Conservation (phyloP, 2,888 invertebrate species). For the Lumbricus terrestris region DNA sequence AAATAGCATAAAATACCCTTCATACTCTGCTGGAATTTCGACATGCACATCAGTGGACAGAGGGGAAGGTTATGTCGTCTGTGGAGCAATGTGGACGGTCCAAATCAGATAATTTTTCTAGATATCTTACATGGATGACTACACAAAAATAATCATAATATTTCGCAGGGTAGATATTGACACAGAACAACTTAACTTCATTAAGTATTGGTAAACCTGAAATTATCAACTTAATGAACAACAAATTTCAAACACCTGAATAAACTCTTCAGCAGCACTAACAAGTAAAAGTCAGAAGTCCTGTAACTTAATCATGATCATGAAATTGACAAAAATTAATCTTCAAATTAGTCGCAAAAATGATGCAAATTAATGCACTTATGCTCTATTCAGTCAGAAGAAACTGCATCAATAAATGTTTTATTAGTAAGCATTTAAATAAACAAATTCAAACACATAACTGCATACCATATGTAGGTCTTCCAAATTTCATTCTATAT, state of each 20-base stretch:
- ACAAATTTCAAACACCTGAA: neutral
- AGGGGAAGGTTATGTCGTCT: no score
- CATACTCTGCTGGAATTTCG: no score
- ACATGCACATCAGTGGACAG: no score
- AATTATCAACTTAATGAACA: no score
- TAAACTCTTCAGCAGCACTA: neutral
- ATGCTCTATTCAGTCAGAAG: neutral
- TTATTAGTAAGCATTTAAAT: neutral
- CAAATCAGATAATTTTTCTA: no score
- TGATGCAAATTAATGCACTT: neutral
- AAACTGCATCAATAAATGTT: neutral
- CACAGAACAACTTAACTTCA: neutral
- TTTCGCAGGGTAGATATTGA: neutral
- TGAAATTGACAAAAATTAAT: neutral
- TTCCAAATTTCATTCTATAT: neutral
- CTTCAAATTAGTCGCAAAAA: neutral
- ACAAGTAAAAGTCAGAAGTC: neutral
- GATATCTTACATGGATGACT: no score
- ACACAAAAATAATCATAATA: neutral
- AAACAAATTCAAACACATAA: neutral
- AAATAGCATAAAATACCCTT: no score
- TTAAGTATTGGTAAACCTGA: no score
- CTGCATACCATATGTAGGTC: neutral
- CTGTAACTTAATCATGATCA: neutral
- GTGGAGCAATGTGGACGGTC: no score